Evolutionary conservation across 2,113 vertebrate genomes (phyloP).

Genomic region (Alethe diademata): DNA sequence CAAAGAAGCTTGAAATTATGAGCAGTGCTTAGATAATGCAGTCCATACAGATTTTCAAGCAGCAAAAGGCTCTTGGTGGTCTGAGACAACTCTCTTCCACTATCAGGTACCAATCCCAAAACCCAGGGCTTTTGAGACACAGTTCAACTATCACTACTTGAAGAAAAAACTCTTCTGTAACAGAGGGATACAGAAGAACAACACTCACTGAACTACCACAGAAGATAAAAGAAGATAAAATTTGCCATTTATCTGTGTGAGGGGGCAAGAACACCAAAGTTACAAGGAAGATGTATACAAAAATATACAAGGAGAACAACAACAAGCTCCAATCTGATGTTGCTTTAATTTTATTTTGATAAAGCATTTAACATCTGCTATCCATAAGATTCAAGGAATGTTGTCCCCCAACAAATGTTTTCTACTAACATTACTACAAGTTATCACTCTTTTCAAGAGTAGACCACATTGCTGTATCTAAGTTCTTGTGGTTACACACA

Average conservation of each 20-base stretch:
- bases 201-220: not conserved
- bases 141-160: too few relatives aligned
- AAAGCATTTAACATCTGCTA: not conserved
- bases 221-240: not conserved
- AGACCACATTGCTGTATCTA: not conserved
- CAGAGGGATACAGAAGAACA: not conserved
- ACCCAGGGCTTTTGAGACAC: not conserved
- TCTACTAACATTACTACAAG: not conserved
- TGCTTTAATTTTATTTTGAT: not conserved
- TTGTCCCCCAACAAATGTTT: not conserved
- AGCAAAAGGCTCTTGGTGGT: not conserved
- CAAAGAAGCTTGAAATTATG: not conserved
- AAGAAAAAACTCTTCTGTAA: not conserved
- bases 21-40: not conserved
- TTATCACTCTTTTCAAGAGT: not conserved
- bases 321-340: not conserved
- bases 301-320: not conserved
- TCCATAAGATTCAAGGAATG: not conserved
- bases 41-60: not conserved
- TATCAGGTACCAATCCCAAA: not conserved
- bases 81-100: not conserved
- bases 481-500: not conserved
- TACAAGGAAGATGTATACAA: not conserved
- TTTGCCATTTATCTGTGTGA: not conserved
- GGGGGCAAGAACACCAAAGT: not conserved